Evolutionary conservation across 1,140 invertebrate species (phyloP).

Genomic region (Anadara kagoshimensis): DNA sequence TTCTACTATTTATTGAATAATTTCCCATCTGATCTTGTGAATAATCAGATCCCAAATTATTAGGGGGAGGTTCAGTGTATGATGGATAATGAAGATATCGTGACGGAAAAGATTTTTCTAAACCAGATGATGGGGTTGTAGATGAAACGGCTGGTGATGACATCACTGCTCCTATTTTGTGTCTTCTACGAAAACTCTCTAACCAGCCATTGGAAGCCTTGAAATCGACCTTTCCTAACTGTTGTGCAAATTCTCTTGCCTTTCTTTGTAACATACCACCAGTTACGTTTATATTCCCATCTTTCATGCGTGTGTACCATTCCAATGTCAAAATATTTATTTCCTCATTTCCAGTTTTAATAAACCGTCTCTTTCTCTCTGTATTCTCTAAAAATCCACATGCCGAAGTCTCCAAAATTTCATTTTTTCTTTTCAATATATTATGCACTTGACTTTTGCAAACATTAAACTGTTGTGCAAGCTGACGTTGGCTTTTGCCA

Average conservation of each 20-base stretch:
- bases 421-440: slow-evolving; percentile 39
- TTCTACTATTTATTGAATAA: too few relatives aligned
- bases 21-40: too few relatives aligned
- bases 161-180: slow-evolving; percentile 29
- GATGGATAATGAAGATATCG: too few relatives aligned
- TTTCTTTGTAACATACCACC: slow-evolving; percentile 40
- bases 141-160: too few relatives aligned
- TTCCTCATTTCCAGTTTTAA: slow-evolving; percentile 36
- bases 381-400: slow-evolving; percentile 17
- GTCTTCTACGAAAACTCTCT: slow-evolving; percentile 38
- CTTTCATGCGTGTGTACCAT: slow-evolving; percentile 28
- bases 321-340: slow-evolving; percentile 33
- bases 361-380: slow-evolving; percentile 33
- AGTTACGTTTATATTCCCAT: slow-evolving; percentile 22
- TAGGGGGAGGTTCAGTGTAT: too few relatives aligned
- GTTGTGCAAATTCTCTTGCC: slow-evolving; percentile 37
- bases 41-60: too few relatives aligned
- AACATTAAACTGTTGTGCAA: slow-evolving; percentile 34
- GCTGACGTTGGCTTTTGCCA: slow-evolving; percentile 37
- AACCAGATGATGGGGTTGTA: too few relatives aligned
- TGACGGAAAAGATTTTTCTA: too few relatives aligned
- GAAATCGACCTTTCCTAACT: slow-evolving; percentile 39
- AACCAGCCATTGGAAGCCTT: slow-evolving; percentile 54
- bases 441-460: slow-evolving; percentile 42
- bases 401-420: slow-evolving; percentile 28